Evolutionary conservation across 2,797 vertebrate genomes (phyloP).

Genomic region (Phataginus tricuspis): DNA sequence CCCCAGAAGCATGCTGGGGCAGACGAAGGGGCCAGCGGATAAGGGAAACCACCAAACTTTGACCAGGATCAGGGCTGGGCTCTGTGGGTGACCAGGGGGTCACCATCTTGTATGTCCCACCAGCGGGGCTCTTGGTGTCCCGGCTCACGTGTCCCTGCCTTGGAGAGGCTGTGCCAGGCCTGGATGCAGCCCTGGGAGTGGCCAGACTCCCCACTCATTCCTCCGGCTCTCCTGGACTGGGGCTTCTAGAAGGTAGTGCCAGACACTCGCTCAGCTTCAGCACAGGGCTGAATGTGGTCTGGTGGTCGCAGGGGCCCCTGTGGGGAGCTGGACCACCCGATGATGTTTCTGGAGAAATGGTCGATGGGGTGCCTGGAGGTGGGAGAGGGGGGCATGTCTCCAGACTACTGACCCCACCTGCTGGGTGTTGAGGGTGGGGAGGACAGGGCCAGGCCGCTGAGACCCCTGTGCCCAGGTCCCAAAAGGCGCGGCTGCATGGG

Average conservation of each 20-base stretch:
- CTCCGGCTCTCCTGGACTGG: neutral
- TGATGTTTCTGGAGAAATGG: neutral
- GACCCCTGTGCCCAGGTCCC: neutral
- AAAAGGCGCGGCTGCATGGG: accelerated
- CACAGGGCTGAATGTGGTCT: neutral
- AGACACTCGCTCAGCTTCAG: neutral
- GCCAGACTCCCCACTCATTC: neutral
- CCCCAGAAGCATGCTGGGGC: neutral
- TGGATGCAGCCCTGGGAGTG: neutral
- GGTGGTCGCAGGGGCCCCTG: neutral
- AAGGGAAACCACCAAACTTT: too few relatives aligned
- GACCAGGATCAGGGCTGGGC: neutral
- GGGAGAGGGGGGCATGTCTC: neutral
- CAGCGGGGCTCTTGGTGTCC: neutral
- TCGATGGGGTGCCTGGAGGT: too few relatives aligned
- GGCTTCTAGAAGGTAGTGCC: neutral
- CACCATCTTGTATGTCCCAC: neutral
- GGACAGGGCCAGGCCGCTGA: accelerated
- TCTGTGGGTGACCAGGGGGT: neutral
- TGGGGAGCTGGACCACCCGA: accelerated
- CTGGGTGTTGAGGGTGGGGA: accelerated
- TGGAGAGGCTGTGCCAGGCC: neutral
- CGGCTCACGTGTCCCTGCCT: accelerated
- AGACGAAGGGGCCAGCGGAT: accelerated
- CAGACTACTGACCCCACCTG: neutral